phyloP scores from a whole-genome alignment of 1,140 invertebrate species.

The Centruroides vittatus region DNA sequence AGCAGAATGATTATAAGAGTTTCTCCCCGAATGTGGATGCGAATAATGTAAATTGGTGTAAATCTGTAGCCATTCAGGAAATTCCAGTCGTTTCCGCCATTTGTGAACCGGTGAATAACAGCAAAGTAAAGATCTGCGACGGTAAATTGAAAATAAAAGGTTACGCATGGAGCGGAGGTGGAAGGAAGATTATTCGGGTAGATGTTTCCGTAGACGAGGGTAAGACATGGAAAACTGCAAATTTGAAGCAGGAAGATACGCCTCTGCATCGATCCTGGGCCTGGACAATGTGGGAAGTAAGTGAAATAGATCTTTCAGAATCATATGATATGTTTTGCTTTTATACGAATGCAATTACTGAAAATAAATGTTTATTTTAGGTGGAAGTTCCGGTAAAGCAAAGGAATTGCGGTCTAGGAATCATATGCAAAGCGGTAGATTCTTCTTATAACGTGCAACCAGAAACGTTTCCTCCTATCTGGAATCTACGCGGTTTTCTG shows the following conservation, averaged over 20 bases:
- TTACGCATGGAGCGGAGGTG: conserved; percentile 95
- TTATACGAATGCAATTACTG: too few species aligned
- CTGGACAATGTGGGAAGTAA: conserved; percentile 79
- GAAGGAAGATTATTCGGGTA: conserved; percentile 69
- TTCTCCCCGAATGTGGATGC: conserved; percentile 79
- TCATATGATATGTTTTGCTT: too few species aligned
- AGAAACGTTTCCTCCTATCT: conserved; percentile 78
- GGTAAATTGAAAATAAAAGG: conserved; percentile 57
- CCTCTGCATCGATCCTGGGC: conserved; percentile 50
- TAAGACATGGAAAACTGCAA: conserved; percentile 66
- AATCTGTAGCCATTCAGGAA: conserved; percentile 78
- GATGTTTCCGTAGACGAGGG: conserved; percentile 73
- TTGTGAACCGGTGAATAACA: conserved; percentile 52
- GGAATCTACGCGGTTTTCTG: conserved; percentile 94
- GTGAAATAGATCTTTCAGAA: not conserved
- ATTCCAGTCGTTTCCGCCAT: conserved; percentile 90
- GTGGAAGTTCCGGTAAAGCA: conserved; percentile 12
- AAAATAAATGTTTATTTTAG: not conserved
- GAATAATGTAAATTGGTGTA: conserved; percentile 77
- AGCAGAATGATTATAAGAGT: conserved; percentile 89
- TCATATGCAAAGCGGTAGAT: conserved; percentile 93
- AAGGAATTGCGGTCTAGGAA: conserved; percentile 46
- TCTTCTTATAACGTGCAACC: conserved; percentile 94
- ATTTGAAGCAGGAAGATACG: conserved; percentile 30
- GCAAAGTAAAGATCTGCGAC: conserved; percentile 25